Evolutionary conservation across 1,140 invertebrate genomes (phyloP).

Genomic region (Procambarus clarkii): DNA sequence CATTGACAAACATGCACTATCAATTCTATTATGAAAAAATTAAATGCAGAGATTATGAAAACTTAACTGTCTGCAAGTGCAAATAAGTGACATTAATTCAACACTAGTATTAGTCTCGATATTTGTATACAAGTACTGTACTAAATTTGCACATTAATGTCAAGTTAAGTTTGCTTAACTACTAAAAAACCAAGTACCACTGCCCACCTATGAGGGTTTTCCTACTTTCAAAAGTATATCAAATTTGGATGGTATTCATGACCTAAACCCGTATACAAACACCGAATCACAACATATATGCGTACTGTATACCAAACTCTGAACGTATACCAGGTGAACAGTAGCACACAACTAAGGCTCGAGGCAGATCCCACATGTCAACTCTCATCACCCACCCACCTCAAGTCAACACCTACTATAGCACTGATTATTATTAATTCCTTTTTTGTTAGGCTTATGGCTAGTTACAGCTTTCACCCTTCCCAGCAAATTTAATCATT

Average conservation of each 20-base stretch:
- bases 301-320: not conserved
- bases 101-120: not conserved
- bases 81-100: not conserved
- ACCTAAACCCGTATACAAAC: not conserved
- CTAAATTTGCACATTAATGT: not conserved
- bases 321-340: slow-evolving; percentile 10
- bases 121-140: not conserved
- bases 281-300: not conserved
- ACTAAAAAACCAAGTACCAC: slow-evolving; percentile 4
- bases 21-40: not conserved
- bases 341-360: not conserved
- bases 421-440: not conserved
- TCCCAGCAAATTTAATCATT: not conserved
- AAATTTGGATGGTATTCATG: not conserved
- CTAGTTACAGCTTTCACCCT: not conserved
- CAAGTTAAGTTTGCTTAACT: not conserved
- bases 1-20: slow-evolving; percentile 4
- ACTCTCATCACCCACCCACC: not conserved
- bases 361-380: not conserved
- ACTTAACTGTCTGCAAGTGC: slow-evolving; percentile 13
- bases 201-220: slow-evolving; percentile 24
- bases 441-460: not conserved
- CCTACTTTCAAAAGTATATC: not conserved
- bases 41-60: not conserved
- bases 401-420: not conserved